A percentile compares a stretch with the other conserved stretches of the same genome.
These are phyloP conservation scores for Stenichneumon culpator DNA, from an alignment of 2,888 invertebrate genomes.

Conservation along the genomic window DNA sequence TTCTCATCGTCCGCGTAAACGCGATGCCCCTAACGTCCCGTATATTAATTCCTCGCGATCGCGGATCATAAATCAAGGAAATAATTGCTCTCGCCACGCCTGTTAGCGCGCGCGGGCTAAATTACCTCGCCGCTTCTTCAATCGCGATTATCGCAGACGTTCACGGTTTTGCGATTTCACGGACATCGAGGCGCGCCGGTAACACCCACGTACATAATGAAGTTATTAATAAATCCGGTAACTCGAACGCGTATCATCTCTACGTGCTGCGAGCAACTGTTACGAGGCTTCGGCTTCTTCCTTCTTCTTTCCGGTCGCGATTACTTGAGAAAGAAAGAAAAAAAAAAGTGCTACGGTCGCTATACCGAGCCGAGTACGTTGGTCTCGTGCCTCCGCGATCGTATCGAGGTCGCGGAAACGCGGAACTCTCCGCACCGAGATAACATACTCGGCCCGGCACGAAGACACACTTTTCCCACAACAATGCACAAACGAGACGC, in stretches of 20 bases:
- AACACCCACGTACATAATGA: constrained; percentile 47
- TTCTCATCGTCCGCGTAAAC: background rate
- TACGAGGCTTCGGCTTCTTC: constrained; percentile 16
- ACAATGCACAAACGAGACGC: constrained; percentile 76
- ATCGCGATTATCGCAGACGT: constrained; percentile 39
- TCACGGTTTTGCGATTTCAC: constrained; percentile 58
- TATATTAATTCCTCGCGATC: constrained; percentile 24
- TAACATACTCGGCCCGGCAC: constrained; percentile 73
- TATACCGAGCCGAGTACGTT: constrained; percentile 27
- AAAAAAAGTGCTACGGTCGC: constrained; percentile 10
- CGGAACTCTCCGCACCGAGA: constrained; percentile 79
- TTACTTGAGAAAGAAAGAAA: constrained; percentile 40
- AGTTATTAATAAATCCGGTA: constrained; percentile 58
- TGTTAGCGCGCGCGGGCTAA: constrained; percentile 29
- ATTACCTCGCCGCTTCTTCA: constrained; percentile 27
- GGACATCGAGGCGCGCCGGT: constrained; percentile 37
- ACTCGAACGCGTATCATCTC: constrained; percentile 34
- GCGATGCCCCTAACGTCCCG: background rate
- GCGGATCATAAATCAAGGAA: constrained; percentile 23
- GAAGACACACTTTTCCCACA: constrained; percentile 84
- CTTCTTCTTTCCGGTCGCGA: constrained; percentile 41
- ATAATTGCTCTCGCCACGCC: constrained; percentile 41
- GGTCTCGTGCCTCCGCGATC: constrained; percentile 62
- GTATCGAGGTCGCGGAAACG: constrained; percentile 83
- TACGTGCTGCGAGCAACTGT: constrained; percentile 22